A percentile compares a stretch with the other conserved stretches of the same genome.
phyloP scores from a whole-genome alignment of 2,797 vertebrate species.

The Thunnus albacares region DNA sequence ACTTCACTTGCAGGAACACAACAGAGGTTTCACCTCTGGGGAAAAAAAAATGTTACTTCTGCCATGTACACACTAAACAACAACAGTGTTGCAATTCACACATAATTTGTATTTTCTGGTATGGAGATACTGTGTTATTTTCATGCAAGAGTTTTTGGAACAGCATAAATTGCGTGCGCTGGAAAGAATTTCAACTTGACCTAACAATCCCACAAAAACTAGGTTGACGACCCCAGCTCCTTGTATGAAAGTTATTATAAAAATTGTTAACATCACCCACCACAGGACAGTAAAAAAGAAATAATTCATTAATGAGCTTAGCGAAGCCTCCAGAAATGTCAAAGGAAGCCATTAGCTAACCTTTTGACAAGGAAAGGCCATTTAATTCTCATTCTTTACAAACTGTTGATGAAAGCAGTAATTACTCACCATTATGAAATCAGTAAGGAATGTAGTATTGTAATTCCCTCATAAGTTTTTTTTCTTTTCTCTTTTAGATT shows the following conservation, averaged over 20 bases:
- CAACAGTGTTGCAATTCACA: background rate
- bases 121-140: background rate
- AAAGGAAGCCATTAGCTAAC: background rate
- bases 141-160: background rate
- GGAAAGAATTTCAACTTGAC: background rate
- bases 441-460: background rate
- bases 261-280: background rate
- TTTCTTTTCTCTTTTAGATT: too few relatives aligned
- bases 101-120: background rate
- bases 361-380: background rate
- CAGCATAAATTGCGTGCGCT: background rate
- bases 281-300: background rate
- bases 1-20: constrained; percentile 24
- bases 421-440: constrained; percentile 1
- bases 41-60: background rate
- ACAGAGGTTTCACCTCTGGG: background rate
- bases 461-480: background rate
- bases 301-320: constrained; percentile 5
- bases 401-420: constrained; percentile 12
- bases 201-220: background rate
- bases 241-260: background rate
- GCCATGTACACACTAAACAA: constrained; percentile 12
- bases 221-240: background rate
- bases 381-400: background rate
- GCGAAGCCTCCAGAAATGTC: constrained; percentile 12